phyloP scores from a whole-genome alignment of 2,113 vertebrate genomes.

The Zosterops borbonicus region DNA sequence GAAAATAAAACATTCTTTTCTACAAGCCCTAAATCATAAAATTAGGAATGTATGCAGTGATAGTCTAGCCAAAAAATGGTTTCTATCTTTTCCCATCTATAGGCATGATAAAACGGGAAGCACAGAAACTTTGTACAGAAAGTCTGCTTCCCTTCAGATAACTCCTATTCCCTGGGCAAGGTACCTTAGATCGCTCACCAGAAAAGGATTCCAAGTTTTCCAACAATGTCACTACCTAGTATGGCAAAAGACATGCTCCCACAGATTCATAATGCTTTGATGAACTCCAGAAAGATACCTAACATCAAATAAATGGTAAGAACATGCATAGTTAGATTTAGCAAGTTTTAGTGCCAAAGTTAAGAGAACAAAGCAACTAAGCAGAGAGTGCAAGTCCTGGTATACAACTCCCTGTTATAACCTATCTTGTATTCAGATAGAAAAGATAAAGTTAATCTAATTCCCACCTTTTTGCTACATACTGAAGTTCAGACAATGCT shows the following conservation, averaged over 20 bases:
- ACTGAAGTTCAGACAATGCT: not conserved
- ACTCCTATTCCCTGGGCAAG: not conserved
- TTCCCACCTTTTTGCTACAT: not conserved
- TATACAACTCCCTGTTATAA: not conserved
- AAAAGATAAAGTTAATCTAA: not conserved
- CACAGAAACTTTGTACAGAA: not conserved
- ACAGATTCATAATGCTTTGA: not conserved
- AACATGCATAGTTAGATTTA: not conserved
- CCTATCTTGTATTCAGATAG: not conserved
- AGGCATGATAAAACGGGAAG: not conserved
- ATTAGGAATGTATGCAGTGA: not conserved
- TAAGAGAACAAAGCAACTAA: not conserved
- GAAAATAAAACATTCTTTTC: not conserved
- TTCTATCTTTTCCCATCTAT: not conserved
- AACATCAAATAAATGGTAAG: not conserved
- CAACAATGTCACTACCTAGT: not conserved
- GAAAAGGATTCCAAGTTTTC: not conserved
- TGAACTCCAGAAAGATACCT: not conserved
- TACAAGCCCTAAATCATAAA: not conserved
- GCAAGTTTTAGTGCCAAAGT: not conserved
- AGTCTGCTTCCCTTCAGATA: not conserved
- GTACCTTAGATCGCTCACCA: not conserved
- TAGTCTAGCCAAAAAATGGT: not conserved
- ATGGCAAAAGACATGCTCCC: not conserved
- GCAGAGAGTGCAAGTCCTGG: not conserved